Conservation (phyloP, 2,113 vertebrate species). For the Phocoena sinus region DNA sequence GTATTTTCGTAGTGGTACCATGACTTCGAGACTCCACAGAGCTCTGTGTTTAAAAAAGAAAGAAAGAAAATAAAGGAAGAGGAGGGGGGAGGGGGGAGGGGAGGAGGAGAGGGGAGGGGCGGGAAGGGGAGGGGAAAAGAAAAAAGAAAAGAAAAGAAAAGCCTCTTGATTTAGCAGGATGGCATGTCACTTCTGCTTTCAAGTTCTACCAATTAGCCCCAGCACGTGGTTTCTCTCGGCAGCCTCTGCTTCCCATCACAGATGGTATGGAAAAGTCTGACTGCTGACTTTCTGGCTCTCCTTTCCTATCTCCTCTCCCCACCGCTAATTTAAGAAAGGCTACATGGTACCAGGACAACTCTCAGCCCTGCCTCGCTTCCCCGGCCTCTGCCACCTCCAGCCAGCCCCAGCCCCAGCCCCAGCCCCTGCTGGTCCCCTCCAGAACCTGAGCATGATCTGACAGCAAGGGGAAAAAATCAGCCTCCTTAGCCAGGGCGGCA, state of each 20-base stretch:
- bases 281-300: constrained; percentile 64
- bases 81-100: rapidly evolving
- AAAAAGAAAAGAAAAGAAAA: neutral
- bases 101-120: rapidly evolving
- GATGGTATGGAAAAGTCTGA: constrained; percentile 62
- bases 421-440: neutral
- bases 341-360: neutral
- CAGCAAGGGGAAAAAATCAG: neutral
- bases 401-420: neutral
- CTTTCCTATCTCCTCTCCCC: constrained; percentile 46
- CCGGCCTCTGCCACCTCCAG: constrained; percentile 9
- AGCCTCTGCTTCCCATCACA: constrained; percentile 50
- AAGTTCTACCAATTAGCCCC: constrained; percentile 41
- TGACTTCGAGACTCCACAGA: neutral
- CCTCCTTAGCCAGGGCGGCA: neutral
- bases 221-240: constrained; percentile 47
- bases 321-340: constrained; percentile 63
- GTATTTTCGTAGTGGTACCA: neutral
- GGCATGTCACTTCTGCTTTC: neutral
- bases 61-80: neutral
- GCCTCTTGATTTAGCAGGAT: neutral
- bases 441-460: neutral
- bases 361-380: neutral
- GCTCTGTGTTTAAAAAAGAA: neutral
- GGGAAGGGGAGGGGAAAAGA: neutral